phyloP scores from a whole-genome alignment of 1,140 invertebrate species.

The Conus ventricosus region DNA sequence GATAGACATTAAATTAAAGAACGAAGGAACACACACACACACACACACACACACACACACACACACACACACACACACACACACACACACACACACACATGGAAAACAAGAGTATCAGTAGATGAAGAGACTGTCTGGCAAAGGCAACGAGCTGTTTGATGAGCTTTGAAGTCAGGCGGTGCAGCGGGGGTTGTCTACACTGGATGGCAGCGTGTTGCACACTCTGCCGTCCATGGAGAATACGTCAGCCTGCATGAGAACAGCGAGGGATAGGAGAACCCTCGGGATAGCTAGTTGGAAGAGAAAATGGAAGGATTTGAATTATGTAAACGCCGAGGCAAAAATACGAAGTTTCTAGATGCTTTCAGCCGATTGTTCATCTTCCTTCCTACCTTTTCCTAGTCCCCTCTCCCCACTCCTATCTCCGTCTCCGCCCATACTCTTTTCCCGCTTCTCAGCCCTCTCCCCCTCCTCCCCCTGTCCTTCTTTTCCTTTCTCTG shows the following conservation, averaged over 20 bases:
- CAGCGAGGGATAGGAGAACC: neutral
- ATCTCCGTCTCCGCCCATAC: no score
- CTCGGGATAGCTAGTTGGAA: neutral
- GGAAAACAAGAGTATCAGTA: neutral
- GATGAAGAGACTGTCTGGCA: neutral
- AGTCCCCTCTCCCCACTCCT: no score
- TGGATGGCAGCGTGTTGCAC: neutral
- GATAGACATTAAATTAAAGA: no score
- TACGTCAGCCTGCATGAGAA: neutral
- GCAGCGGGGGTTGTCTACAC: neutral
- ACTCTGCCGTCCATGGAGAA: neutral
- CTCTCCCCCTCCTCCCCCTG: no score
- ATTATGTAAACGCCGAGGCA: no score
- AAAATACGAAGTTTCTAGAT: no score
- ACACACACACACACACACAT: neutral
- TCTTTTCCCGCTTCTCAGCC: no score
- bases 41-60: neutral
- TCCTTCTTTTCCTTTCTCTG: no score
- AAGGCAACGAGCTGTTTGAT: neutral
- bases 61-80: neutral
- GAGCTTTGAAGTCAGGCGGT: neutral
- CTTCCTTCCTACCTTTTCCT: no score
- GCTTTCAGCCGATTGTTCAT: no score
- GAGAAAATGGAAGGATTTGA: neutral
- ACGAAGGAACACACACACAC: no score